Percentiles rank a stretch among this genome's conserved stretches.
These are phyloP conservation scores for Sinocyclocheilus anophthalmus DNA, from an alignment of 2,113 vertebrate species.

Conservation along the genomic window DNA sequence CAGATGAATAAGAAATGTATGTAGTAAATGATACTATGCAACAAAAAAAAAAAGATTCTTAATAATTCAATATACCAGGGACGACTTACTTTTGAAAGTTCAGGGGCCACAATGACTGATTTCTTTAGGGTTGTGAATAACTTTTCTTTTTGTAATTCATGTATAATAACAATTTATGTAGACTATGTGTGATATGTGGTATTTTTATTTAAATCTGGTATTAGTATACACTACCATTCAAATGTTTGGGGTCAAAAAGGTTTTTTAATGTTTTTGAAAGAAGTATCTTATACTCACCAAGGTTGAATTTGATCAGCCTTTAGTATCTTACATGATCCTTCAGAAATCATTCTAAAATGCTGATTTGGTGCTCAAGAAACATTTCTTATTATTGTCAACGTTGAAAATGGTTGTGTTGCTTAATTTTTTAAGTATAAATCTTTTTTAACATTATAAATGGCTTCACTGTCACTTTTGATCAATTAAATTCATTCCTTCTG, in stretches of 20 bases:
- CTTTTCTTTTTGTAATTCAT: neutral
- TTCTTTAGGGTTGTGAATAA: neutral
- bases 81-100: neutral
- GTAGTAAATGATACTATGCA: neutral
- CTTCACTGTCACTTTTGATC: neutral
- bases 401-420: neutral
- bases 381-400: neutral
- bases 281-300: neutral
- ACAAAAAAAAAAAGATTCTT: neutral
- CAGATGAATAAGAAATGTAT: neutral
- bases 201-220: no score
- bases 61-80: neutral
- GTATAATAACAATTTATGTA: no score
- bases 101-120: neutral
- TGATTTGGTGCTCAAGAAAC: neutral
- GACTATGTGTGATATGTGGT: no score
- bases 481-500: neutral
- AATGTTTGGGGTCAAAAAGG: no score
- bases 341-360: neutral
- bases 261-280: no score
- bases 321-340: no score
- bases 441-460: neutral
- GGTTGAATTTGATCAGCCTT: neutral
- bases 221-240: no score
- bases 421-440: neutral